phyloP scores from a whole-genome alignment of 2,797 vertebrate genomes.

The Xenops minutus region DNA sequence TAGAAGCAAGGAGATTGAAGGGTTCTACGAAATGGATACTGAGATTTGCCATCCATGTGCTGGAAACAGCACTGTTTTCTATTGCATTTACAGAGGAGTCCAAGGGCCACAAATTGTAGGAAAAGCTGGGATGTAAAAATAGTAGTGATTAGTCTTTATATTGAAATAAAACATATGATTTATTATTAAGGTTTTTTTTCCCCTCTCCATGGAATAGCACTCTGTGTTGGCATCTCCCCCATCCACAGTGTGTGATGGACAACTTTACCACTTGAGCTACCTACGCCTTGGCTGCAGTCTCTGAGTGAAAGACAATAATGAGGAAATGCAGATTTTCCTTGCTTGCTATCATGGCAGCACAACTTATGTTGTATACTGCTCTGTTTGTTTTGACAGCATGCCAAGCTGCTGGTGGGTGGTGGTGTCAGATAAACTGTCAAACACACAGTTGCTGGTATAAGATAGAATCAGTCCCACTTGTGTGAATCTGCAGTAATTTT shows the following conservation, averaged over 20 bases:
- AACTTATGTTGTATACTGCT: not conserved
- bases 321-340: not conserved
- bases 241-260: not conserved
- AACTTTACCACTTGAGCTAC: not conserved
- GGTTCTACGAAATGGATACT: not conserved
- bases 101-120: not conserved
- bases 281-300: not conserved
- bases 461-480: not conserved
- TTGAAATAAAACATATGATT: not conserved
- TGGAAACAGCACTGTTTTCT: not conserved
- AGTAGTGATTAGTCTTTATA: not conserved
- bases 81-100: not conserved
- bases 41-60: not conserved
- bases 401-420: conserved; percentile 11
- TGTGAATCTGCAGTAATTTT: not conserved
- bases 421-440: conserved; percentile 38
- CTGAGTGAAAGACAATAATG: not conserved
- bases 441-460: not conserved
- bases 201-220: not conserved
- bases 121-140: not conserved
- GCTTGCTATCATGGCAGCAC: not conserved
- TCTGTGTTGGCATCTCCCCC: not conserved
- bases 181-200: not conserved
- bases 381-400: conserved; percentile 24
- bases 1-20: not conserved